A percentile compares a stretch with the other conserved stretches of the same genome.
Conservation (phyloP, 2,888 invertebrate genomes). For the Augochlorella aurata region DNA sequence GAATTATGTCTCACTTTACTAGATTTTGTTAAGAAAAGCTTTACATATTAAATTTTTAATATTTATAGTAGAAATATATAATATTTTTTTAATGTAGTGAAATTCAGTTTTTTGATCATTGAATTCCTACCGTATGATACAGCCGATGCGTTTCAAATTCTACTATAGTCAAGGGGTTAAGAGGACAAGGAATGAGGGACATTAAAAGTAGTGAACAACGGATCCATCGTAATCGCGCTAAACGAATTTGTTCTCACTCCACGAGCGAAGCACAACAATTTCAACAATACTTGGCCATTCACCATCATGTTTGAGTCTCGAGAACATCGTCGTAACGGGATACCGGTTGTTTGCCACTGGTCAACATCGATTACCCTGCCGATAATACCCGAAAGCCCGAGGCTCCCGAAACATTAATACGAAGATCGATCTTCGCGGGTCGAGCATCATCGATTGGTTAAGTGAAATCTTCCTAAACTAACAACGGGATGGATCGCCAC, state of each 20-base stretch:
- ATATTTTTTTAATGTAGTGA: no score
- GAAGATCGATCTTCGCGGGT: slow-evolving; percentile 46
- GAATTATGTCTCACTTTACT: no score
- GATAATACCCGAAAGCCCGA: slow-evolving; percentile 45
- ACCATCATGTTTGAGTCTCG: slow-evolving; percentile 32
- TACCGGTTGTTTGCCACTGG: slow-evolving; percentile 63
- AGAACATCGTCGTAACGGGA: slow-evolving; percentile 43
- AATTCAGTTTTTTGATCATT: no score
- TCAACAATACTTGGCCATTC: not conserved
- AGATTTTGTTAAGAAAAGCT: no score
- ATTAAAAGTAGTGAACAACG: not conserved
- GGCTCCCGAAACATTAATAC: slow-evolving; percentile 27
- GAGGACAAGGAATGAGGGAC: not conserved
- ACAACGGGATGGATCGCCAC: slow-evolving; percentile 13
- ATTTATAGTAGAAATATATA: no score
- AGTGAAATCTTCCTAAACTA: slow-evolving; percentile 35
- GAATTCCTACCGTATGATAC: no score
- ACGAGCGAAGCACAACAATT: slow-evolving; percentile 13
- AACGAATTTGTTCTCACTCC: not conserved
- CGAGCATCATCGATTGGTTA: slow-evolving; percentile 29
- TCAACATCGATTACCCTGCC: slow-evolving; percentile 64
- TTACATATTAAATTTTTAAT: no score
- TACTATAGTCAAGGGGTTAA: no score
- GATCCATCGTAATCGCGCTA: not conserved
- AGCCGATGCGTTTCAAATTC: no score